A percentile compares a stretch with the other conserved stretches of the same genome.
Conservation (phyloP, 2,888 invertebrate species). For the Drosophila pegasa region DNA sequence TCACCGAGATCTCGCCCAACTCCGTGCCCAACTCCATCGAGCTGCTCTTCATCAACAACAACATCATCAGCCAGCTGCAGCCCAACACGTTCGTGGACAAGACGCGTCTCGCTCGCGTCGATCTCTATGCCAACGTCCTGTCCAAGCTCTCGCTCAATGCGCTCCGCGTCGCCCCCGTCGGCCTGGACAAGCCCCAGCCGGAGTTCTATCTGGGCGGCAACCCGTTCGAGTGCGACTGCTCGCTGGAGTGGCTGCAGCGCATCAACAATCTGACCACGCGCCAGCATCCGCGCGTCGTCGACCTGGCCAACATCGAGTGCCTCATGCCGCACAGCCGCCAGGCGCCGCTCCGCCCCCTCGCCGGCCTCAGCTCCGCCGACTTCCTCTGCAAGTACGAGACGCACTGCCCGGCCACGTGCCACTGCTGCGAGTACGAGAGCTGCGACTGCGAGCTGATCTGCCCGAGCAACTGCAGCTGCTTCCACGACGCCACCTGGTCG, state of each 20-base stretch:
- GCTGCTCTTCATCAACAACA: conserved; percentile 94
- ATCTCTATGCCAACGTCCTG: conserved; percentile 95
- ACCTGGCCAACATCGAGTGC: conserved; percentile 94
- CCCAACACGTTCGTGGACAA: conserved; percentile 95
- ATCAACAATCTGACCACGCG: conserved; percentile 94
- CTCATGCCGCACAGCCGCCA: conserved; percentile 93
- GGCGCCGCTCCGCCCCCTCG: conserved; percentile 91
- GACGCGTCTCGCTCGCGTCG: conserved; percentile 92
- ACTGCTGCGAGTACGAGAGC: conserved; percentile 97
- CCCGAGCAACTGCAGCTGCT: conserved; percentile 96
- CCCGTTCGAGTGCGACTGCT: conserved; percentile 97
- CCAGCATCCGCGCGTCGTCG: conserved; percentile 95
- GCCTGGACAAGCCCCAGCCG: conserved; percentile 89
- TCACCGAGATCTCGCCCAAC: conserved; percentile 92
- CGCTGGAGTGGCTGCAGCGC: conserved; percentile 97
- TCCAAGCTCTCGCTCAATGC: conserved; percentile 93
- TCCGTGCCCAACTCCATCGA: conserved; percentile 95
- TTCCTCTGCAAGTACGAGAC: conserved; percentile 96
- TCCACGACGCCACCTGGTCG: conserved; percentile 96
- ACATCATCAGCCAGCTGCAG: conserved; percentile 92
- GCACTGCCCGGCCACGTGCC: conserved; percentile 97
- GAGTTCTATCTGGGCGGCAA: conserved; percentile 97
- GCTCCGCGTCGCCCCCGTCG: conserved; percentile 90
- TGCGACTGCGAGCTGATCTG: conserved; percentile 99
- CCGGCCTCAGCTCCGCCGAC: conserved; percentile 91